A percentile compares a stretch with the other conserved stretches of the same genome.
phyloP scores from a whole-genome alignment of 1,140 invertebrate species.

The Anagrus nilaparvatae region DNA sequence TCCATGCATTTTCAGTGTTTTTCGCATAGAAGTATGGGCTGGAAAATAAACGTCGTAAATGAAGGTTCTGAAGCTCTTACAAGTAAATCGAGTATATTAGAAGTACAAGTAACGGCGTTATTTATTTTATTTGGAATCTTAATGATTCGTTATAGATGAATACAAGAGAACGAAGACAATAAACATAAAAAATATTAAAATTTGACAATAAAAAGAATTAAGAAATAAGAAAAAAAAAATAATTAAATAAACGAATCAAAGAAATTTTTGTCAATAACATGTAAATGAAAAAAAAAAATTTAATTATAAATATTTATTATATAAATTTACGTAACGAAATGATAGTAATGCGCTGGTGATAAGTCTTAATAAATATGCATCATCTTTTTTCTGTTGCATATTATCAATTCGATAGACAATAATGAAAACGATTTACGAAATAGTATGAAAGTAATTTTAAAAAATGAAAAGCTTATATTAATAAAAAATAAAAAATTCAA shows the following conservation, averaged over 20 bases:
- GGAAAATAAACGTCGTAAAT: constrained; percentile 86
- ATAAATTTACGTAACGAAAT: no score
- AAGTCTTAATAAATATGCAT: background rate
- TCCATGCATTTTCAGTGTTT: constrained; percentile 62
- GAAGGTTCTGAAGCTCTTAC: constrained; percentile 39
- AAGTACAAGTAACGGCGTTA: background rate
- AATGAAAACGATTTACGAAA: constrained; percentile 26
- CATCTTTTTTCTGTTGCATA: constrained; percentile 11
- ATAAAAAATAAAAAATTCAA: constrained; percentile 38
- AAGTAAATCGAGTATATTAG: background rate
- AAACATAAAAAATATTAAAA: constrained; percentile 4
- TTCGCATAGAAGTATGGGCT: constrained; percentile 81
- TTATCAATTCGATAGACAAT: constrained; percentile 16
- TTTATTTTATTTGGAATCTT: background rate
- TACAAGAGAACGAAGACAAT: constrained; percentile 11
- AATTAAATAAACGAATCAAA: background rate
- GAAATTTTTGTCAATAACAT: background rate
- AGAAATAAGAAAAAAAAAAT: background rate
- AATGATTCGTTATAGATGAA: background rate
- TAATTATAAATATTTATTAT: no score
- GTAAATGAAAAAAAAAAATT: no score
- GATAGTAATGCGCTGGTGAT: constrained; percentile 1
- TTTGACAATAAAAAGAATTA: background rate
- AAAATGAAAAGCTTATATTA: constrained; percentile 39
- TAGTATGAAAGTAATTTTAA: constrained; percentile 43